phyloP scores from a whole-genome alignment of 2,797 vertebrate genomes.

The Argya squamiceps region DNA sequence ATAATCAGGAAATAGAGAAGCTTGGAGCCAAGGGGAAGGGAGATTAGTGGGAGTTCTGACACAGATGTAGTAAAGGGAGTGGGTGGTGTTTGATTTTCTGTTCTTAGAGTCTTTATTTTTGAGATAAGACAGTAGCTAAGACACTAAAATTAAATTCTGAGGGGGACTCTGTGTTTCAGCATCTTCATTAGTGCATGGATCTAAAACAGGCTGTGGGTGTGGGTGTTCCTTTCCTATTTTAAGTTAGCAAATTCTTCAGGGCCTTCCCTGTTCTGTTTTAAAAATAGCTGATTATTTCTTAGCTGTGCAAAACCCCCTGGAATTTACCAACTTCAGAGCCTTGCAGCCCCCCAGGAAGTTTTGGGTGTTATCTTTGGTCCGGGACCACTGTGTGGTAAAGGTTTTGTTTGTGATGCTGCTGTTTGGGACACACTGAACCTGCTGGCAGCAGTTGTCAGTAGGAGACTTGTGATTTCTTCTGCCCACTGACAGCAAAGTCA shows the following conservation, averaged over 20 bases:
- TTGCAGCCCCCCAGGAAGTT: background rate
- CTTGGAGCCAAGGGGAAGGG: background rate
- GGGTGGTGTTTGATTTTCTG: constrained; percentile 34
- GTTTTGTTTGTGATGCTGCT: background rate
- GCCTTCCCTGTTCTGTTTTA: constrained; percentile 6
- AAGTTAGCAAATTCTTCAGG: constrained; percentile 13
- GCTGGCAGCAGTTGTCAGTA: background rate
- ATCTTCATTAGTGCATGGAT: constrained; percentile 4
- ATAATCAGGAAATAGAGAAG: background rate
- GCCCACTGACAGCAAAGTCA: background rate
- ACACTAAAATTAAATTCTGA: constrained; percentile 44
- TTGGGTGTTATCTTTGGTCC: background rate
- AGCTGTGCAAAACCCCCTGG: background rate
- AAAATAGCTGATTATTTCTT: background rate
- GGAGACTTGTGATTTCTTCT: background rate
- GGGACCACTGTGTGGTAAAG: rapidly evolving
- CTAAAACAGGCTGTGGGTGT: background rate
- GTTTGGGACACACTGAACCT: background rate
- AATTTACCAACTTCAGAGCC: background rate
- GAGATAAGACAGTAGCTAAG: background rate
- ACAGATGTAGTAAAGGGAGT: constrained; percentile 54
- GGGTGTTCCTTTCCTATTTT: constrained; percentile 20
- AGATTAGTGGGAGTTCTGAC: constrained; percentile 39
- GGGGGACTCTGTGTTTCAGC: background rate
- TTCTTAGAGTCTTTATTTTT: background rate